Base-by-base conservation (phyloP, 2,888 invertebrate species). In the Dilophus febrilis region DNA sequence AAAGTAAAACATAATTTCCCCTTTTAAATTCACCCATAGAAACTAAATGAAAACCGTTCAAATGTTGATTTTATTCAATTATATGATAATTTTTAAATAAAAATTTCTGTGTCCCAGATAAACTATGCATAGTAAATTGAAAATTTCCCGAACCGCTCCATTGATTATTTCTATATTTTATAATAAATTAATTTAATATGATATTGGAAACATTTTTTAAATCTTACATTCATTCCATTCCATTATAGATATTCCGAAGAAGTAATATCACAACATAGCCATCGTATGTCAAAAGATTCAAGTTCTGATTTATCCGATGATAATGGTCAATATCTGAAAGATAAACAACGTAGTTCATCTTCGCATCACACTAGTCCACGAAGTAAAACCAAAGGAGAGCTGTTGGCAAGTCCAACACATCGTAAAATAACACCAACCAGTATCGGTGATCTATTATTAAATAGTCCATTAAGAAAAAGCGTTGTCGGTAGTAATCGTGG, bases 181-280 rank as follows among this genome's bases (percentile, higher is more conserved):
- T n/a, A n/a, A n/a, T n/a, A n/a, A n/a, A n/a, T n/a, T n/a, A n/a
- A n/a, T n/a, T n/a, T n/a, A n/a, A n/a, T n/a, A n/a, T n/a, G n/a
- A n/a, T n/a, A n/a, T n/a, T n/a, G n/a, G n/a, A n/a, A n/a, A n/a
- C n/a, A n/a, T n/a, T n/a, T n/a, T n/a, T n/a, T n/a, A n/a, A n/a
- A n/a, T n/a, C n/a, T n/a, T n/a, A n/a, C n/a, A n/a, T n/a, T n/a
- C n/a, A n/a, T n/a, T n/a, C n/a, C n/a, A n/a, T n/a, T n/a, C n/a
- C n/a, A n/a, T n/a, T n/a, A n/a, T 43, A 71, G 70, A 51, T 73
- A 72, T 55, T 75, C 76, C 0, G 77, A 77, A 49, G 77, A 77
- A 50, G 63, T 77, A 8, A 73, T 74, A 49, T 77, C 73, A 45
- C 74, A 75, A 48, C 74, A 75, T 36, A 74, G 74, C 16, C 68